Evolutionary conservation across 2,113 vertebrate genomes (phyloP), one percentile per base, ranked within the genome.

Genomic region (Murina feae): DNA sequence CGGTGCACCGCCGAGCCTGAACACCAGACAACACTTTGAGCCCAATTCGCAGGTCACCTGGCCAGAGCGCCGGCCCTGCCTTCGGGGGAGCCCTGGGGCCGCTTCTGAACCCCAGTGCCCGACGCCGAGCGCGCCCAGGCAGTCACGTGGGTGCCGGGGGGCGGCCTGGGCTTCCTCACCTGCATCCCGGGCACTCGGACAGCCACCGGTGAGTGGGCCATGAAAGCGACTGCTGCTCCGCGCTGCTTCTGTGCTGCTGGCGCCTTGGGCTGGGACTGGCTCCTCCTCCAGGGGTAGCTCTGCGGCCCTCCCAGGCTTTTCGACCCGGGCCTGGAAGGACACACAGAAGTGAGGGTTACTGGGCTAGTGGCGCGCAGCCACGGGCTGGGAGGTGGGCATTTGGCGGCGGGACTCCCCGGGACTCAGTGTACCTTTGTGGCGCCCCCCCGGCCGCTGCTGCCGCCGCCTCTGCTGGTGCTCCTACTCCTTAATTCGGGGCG

Each of bases 141-240:
- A 39, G 95, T 97, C 95, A 96, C 96, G 83, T 96, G 97, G 96
- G 72, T 75, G 66, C 28, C 65, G n/a, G 66, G 66, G 72, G 72
- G 91, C 66, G 35, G 95, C 74, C 88, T 30, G 75, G 96, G 87
- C 97, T 91, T 91, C 94, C 98, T 98, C 98, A 99, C 98, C 99
- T 99, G 99, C 99, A 99, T 99, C 97, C 98, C 98, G 80, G 98
- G 99, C 97, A 99, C 99, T 98, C 98, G 98, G 93, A 99, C 98
- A 25, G 98, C 98, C 86, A 98, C 98, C 82, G 99, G 98, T 89
- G 98, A 99, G 95, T 98, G 98, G 97, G 99, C 98, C 98, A 99
- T 99, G 97, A 94, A 96, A 94, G 96, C 95, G 79, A 86, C 58
- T 16, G 91, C 90, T 28, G 95, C 96, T 96, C 88, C 75, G 71